A percentile compares a stretch with the other conserved stretches of the same genome.
Conservation (phyloP, 2,888 invertebrate genomes). For the Achlya flavicornis region DNA sequence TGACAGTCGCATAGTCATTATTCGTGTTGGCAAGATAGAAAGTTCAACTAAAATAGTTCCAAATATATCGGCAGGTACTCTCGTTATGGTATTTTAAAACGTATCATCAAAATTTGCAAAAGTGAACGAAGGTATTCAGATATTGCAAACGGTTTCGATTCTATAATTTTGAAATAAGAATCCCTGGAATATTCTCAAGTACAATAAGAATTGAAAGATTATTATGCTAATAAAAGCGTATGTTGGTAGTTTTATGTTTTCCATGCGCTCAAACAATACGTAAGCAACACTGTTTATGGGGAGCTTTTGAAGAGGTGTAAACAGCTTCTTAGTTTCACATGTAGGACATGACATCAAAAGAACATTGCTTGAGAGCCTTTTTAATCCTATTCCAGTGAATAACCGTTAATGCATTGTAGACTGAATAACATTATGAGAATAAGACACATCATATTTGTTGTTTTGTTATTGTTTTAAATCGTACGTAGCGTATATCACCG, state of each 20-base stretch:
- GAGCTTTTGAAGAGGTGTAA: neutral
- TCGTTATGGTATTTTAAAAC: too few species aligned
- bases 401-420: neutral
- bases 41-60: neutral
- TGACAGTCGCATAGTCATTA: too few species aligned
- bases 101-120: too few species aligned
- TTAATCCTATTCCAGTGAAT: neutral
- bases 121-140: neutral
- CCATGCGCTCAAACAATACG: neutral
- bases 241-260: neutral
- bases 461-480: neutral
- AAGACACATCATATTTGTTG: neutral
- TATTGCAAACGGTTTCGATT: neutral
- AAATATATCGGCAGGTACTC: too few species aligned
- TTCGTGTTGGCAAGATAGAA: too few species aligned
- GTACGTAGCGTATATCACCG: neutral
- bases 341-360: slow-evolving; percentile 1
- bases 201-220: neutral
- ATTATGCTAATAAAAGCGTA: neutral
- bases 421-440: neutral
- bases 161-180: neutral
- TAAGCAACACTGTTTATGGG: neutral
- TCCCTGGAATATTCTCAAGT: neutral
- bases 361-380: neutral
- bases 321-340: neutral